A percentile compares a stretch with the other conserved stretches of the same genome.
Evolutionary conservation across 2,797 vertebrate genomes (phyloP).

Genomic region (Hydrolagus colliei): DNA sequence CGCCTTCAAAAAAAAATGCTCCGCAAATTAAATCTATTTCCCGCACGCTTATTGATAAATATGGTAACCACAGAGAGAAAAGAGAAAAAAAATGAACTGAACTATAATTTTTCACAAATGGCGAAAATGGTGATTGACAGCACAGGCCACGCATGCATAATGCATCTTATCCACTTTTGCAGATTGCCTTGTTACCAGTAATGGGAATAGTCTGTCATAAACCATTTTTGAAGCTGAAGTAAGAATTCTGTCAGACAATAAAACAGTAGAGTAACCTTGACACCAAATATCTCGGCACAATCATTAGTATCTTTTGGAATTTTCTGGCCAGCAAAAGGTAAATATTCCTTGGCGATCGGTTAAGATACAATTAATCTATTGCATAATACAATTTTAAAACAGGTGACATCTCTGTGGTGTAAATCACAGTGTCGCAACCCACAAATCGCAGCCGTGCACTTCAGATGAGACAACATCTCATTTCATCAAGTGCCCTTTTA

Average conservation of each 20-base stretch:
- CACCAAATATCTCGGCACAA: slow-evolving; percentile 18
- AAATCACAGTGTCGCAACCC: slow-evolving; percentile 25
- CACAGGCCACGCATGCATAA: slow-evolving; percentile 30
- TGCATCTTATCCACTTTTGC: slow-evolving; percentile 32
- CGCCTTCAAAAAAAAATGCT: background rate
- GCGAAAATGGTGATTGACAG: slow-evolving; percentile 32
- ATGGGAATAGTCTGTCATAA: slow-evolving; percentile 32
- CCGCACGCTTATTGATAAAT: slow-evolving; percentile 20
- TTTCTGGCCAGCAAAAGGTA: slow-evolving; percentile 5
- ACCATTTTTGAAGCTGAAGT: slow-evolving; percentile 31
- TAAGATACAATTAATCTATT: slow-evolving; percentile 30
- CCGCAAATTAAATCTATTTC: slow-evolving; percentile 16
- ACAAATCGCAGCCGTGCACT: slow-evolving; percentile 26
- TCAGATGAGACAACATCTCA: slow-evolving; percentile 29
- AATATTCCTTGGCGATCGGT: slow-evolving; percentile 14
- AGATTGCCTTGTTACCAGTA: slow-evolving; percentile 31
- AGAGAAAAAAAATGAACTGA: slow-evolving; percentile 14
- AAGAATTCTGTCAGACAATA: slow-evolving; percentile 32
- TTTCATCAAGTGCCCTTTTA: slow-evolving; percentile 26
- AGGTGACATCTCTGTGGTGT: slow-evolving; percentile 14
- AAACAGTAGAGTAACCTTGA: slow-evolving; percentile 29
- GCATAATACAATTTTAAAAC: slow-evolving; percentile 19
- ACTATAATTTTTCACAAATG: slow-evolving; percentile 32
- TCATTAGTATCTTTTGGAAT: slow-evolving; percentile 23
- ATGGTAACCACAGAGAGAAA: slow-evolving; percentile 15